These are phyloP conservation scores for Minunthozetes semirufus DNA, from an alignment of 2,888 invertebrate species.

Conservation along the genomic window DNA sequence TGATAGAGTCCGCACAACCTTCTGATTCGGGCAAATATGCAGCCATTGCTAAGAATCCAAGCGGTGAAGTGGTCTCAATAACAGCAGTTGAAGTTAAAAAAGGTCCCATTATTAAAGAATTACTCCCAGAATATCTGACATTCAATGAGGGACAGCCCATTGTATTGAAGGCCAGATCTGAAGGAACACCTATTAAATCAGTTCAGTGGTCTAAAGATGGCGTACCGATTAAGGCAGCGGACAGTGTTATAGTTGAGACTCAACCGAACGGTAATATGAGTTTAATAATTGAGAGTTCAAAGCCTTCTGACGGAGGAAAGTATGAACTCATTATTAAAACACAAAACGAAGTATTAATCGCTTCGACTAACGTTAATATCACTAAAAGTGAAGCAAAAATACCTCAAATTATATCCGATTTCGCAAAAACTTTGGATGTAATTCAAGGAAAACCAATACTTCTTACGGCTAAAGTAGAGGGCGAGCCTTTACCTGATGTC, in stretches of 20 bases:
- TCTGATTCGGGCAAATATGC: constrained; percentile 78
- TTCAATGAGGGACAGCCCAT: constrained; percentile 20
- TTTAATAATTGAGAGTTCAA: constrained; percentile 55
- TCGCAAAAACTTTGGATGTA: constrained; percentile 59
- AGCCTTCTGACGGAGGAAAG: constrained; percentile 68
- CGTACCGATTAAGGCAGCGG: constrained; percentile 3
- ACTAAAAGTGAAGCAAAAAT: background rate
- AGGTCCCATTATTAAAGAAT: constrained; percentile 20
- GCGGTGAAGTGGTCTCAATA: constrained; percentile 42
- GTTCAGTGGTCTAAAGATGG: constrained; percentile 33
- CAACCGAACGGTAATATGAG: constrained; percentile 68
- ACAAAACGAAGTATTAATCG: background rate
- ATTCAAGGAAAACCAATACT: constrained; percentile 62
- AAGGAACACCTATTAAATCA: constrained; percentile 7
- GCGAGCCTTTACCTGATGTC: constrained; percentile 91
- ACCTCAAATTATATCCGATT: background rate
- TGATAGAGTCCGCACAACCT: constrained; percentile 54
- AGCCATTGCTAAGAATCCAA: constrained; percentile 49
- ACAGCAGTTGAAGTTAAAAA: constrained; percentile 35
- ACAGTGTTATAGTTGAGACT: constrained; percentile 45
- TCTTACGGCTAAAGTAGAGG: constrained; percentile 66
- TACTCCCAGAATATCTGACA: constrained; percentile 38
- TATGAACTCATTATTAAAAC: constrained; percentile 59
- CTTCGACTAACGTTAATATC: constrained; percentile 11
- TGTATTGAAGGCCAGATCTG: background rate